Percentiles rank a stretch among this genome's conserved stretches.
These are phyloP conservation scores for Phymorhynchus buccinoides DNA, from an alignment of 1,140 invertebrate genomes.

Conservation along the genomic window DNA sequence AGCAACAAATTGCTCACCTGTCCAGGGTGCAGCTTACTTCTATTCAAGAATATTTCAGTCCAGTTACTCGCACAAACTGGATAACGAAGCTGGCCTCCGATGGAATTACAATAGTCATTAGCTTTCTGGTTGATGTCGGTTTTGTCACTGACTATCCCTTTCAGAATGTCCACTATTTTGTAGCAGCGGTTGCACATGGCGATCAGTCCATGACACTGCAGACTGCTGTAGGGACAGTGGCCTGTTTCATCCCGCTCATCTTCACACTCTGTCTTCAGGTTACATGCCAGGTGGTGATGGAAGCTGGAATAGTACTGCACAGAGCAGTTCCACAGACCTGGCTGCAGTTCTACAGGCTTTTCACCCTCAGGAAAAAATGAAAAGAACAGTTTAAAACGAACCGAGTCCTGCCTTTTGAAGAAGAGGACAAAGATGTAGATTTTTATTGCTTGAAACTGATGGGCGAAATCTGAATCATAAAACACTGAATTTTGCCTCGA, in stretches of 20 bases:
- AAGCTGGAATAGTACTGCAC: neutral
- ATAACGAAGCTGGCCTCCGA: neutral
- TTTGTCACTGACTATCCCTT: too few relatives aligned
- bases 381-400: neutral
- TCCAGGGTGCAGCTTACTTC: neutral
- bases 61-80: neutral
- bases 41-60: neutral
- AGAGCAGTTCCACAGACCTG: neutral
- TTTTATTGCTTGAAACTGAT: neutral
- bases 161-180: neutral
- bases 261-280: conserved; percentile 11
- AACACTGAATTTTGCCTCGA: too few relatives aligned
- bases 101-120: neutral
- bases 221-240: conserved; percentile 1
- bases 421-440: neutral
- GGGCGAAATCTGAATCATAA: neutral
- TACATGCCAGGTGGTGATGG: neutral
- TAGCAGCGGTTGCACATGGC: neutral
- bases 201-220: neutral
- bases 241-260: neutral
- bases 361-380: neutral
- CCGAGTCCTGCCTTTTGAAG: neutral
- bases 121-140: neutral
- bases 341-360: neutral
- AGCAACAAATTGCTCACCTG: neutral